A percentile compares a stretch with the other conserved stretches of the same genome.
These are phyloP conservation scores for Neodiprion virginianus DNA, from an alignment of 1,140 invertebrate genomes.

Conservation along the genomic window DNA sequence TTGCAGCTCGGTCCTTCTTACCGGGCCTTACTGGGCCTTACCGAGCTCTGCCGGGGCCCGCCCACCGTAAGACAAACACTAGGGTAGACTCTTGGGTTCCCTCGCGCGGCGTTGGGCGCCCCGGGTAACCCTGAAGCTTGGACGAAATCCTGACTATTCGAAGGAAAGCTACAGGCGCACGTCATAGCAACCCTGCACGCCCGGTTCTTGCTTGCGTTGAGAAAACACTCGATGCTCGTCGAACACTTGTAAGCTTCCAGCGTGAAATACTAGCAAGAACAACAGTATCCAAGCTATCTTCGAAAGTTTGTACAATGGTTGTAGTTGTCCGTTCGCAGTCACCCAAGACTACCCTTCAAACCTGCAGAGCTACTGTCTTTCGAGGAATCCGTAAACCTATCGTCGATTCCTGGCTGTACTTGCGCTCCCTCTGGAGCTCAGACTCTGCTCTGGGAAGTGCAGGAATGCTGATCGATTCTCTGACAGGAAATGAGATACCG, in stretches of 20 bases:
- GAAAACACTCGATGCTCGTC: conserved; percentile 15
- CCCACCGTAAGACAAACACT: conserved; percentile 55
- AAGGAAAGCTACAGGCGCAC: background rate
- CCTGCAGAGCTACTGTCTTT: too few species aligned
- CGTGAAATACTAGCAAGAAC: conserved; percentile 11
- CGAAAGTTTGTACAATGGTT: background rate
- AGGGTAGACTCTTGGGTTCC: background rate
- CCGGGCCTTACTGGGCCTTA: conserved; percentile 26
- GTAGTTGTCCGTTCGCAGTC: too few species aligned
- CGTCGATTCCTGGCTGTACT: too few species aligned
- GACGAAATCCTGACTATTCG: background rate
- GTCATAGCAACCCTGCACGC: background rate
- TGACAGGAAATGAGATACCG: too few species aligned
- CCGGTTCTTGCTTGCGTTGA: conserved; percentile 15
- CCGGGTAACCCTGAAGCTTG: background rate
- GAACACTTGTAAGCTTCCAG: background rate
- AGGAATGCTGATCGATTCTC: too few species aligned
- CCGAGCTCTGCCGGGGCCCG: conserved; percentile 35
- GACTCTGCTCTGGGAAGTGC: too few species aligned
- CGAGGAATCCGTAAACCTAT: too few species aligned
- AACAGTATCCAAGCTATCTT: conserved; percentile 8
- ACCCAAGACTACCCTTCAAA: too few species aligned
- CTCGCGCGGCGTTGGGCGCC: background rate
- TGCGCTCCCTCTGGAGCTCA: too few species aligned
- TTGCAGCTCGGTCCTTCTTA: conserved; percentile 50